Base-by-base conservation (phyloP, 37 sponge, comb jelly and placozoan species). In the Cladorhizidae sp. region DNA sequence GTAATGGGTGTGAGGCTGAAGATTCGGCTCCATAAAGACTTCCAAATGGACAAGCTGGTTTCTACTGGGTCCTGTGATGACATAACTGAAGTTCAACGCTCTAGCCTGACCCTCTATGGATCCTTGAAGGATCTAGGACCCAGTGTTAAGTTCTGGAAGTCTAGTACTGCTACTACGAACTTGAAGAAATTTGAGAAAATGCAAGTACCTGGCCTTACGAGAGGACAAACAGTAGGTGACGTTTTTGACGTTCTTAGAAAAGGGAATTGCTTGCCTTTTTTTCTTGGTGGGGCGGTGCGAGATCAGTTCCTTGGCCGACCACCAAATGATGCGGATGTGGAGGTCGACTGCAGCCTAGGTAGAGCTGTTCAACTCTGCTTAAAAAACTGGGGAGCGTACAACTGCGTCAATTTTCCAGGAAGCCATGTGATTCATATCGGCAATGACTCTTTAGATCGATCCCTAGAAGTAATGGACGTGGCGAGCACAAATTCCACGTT, bases 261-360 rank as follows among this genome's bases (percentile, higher is more conserved):
- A 61, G 62, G 31, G 11, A 23, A 26, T 14, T 76, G 77, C 25
- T 23, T 35, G 17, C 38, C 38, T 59, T 76, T 55, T 59, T 5
- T 76, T 39, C 57, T 61, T 59, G 77, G 77, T 40, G 77, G 77
- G 1, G 62, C 26, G 3, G 62, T 76, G 5, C 40, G 77, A 26
- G 77, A 76, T 31, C 77, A 76, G 25, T 76, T 76, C 42, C 62
- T 76, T 0, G 63, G 62, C 5, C 1, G 26, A 37, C 2, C 62
- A 2, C 81, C 81, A 7, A 80, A 70, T 41, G 81, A 80, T 58
- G 81, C 33, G 1, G 81, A 80, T 51, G 61, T 70, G 18, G 81
- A 80, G 15, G 72, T 80, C 0, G 72, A 71, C 43, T 80, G 81
- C 32, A 35, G 18, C 1, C 35, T 71, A 6, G 35, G 15, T 1